Evolutionary conservation across 1,140 invertebrate species (phyloP), one percentile per base, ranked within the genome.

Genomic region (Berghia stephanieae): DNA sequence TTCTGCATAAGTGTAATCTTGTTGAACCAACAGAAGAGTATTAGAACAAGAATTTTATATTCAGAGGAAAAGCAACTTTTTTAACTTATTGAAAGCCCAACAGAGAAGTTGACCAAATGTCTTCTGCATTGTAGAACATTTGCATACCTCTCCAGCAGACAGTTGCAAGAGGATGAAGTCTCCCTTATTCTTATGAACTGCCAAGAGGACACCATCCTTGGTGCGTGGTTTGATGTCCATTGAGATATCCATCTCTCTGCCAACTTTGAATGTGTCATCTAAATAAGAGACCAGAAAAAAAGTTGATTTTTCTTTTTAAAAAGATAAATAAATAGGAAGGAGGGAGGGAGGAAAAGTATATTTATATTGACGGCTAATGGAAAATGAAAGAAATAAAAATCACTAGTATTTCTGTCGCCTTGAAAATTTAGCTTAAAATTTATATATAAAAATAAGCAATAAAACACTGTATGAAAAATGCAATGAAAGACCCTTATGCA

Each of bases 91-190:
- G n/a, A n/a, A n/a, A n/a, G n/a, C n/a, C n/a, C n/a, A n/a, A n/a
- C n/a, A n/a, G n/a, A n/a, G n/a, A n/a, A n/a, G n/a, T n/a, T n/a
- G n/a, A n/a, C n/a, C n/a, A n/a, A n/a, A n/a, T n/a, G n/a, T n/a
- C n/a, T n/a, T n/a, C n/a, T n/a, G n/a, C n/a, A n/a, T n/a, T n/a
- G n/a, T n/a, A n/a, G n/a, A n/a, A n/a, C 10, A 18, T 42, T 42
- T 4, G 71, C 83, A 81, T 77, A 91, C 87, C 70, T 86, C 82
- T 75, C 96, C 96, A 84, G 98, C 93, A 1, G 95, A 89, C 89
- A 99, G 92, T 87, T 99, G 96, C 18, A 99, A 89, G 5, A 98
- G 90, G 68, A 98, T 88, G 84, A 93, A 98, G 82, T 98, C 95
- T 31, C 86, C 82, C 10, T 69, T 55, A 57, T 91, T 91, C 80